Evolutionary conservation across 2,888 invertebrate species (phyloP).

Genomic region (Eilema griseolum): DNA sequence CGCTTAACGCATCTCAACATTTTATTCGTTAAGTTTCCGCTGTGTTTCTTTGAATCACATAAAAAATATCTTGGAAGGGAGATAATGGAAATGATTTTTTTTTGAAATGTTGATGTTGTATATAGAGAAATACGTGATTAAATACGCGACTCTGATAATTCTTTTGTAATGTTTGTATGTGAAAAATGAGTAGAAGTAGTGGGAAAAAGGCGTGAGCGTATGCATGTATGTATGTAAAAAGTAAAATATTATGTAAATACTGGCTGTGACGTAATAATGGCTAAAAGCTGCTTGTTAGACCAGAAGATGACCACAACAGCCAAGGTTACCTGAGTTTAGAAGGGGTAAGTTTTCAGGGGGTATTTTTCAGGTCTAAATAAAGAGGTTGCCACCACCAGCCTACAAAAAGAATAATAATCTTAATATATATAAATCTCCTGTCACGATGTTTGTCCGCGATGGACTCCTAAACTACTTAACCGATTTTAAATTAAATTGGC

Average conservation of each 20-base stretch:
- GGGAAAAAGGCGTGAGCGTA: too few relatives aligned
- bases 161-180: neutral
- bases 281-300: neutral
- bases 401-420: neutral
- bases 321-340: neutral
- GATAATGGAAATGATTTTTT: conserved; percentile 39
- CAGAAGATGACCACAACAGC: neutral
- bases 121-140: conserved; percentile 23
- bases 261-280: neutral
- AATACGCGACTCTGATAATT: neutral
- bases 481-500: too few relatives aligned
- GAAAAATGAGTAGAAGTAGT: too few relatives aligned
- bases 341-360: too few relatives aligned
- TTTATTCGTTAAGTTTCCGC: conserved; percentile 73
- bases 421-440: too few relatives aligned
- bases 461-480: too few relatives aligned
- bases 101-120: conserved; percentile 26
- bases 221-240: too few relatives aligned
- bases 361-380: neutral
- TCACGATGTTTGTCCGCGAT: too few relatives aligned
- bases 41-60: conserved; percentile 53
- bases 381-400: neutral
- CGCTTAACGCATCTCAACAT: conserved; percentile 67
- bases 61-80: conserved; percentile 48
- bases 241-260: neutral